Evolutionary conservation across 2,113 vertebrate genomes (phyloP), one percentile per base, ranked within the genome.

Genomic region (Pelodiscus sinensis): DNA sequence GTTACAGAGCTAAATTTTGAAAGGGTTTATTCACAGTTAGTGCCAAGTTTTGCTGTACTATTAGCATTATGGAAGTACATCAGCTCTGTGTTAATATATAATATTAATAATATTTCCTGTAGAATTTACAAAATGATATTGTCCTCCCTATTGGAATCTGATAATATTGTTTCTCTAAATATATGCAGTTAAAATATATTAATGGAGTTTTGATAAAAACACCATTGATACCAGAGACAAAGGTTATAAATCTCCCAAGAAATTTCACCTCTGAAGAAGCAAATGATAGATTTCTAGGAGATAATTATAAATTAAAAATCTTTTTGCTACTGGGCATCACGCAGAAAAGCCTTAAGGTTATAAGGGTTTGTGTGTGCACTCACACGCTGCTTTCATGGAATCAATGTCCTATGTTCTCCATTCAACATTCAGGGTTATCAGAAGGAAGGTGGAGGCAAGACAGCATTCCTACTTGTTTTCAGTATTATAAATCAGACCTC

Each of bases 1-100:
- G 9, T 29, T 94, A 60, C 68, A 82, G 77, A 92, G 89, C 81
- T 80, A 95, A 82, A 79, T 79, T 79, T 91, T 94, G 65, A 86
- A 92, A 95, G 68, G 38, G 13, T 88, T 84, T 88, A n/a, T 24
- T 57, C 24, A 68, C 54, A 88, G 55, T 86, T 27, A 68, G 13
- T 84, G 44, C 16, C 83, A 90, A 85, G 85, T 92, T 92, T 91
- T 54, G 9, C 81, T 84, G 25, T 85, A 90, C 87, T 86, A 71
- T 94, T 94, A 95, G 84, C 62, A 93, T 93, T 96, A 94, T 89
- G 71, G 94, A 96, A 87, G 62, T 92, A 87, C 16, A 89, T 29
- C 77, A 93, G 71, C 79, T 88, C 86, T 38, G 84, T 87, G 62
- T 79, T 94, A 86, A 92, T 89, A 81, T 73, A 87, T 84, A 88